These are phyloP conservation scores for Gastracanthus pulcherrimus DNA, from an alignment of 2,888 invertebrate genomes.

Conservation along the genomic window DNA sequence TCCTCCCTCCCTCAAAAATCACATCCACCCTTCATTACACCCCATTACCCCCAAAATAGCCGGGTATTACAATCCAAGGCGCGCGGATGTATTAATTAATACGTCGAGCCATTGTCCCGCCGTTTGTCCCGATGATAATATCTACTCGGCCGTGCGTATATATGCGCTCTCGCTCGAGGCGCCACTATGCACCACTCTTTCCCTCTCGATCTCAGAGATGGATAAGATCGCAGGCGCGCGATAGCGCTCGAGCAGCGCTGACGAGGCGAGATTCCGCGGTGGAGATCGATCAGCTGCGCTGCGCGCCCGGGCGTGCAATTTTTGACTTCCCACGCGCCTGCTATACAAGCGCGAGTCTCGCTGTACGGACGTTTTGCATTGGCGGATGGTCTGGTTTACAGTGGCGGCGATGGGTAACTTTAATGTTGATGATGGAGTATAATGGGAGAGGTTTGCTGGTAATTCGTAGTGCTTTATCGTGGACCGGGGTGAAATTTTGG, in stretches of 20 bases:
- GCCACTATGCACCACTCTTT: conserved; percentile 54
- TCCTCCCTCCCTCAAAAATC: too few species aligned
- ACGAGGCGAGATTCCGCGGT: conserved; percentile 36
- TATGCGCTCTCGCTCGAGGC: conserved; percentile 61
- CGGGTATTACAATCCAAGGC: neutral
- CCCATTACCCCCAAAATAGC: neutral
- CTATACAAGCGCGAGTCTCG: neutral
- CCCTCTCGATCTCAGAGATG: conserved; percentile 3
- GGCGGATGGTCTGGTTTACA: neutral
- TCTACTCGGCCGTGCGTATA: too few species aligned
- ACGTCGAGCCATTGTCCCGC: conserved; percentile 65
- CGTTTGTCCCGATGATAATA: conserved; percentile 62
- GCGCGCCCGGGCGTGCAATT: neutral
- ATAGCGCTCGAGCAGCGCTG: conserved; percentile 29
- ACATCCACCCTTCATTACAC: too few species aligned
- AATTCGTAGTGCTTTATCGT: too few species aligned
- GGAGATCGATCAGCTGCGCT: conserved; percentile 43
- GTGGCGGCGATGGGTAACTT: neutral
- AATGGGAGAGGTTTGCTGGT: too few species aligned
- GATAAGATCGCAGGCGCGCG: conserved; percentile 19
- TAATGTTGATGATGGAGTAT: too few species aligned
- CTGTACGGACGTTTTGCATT: neutral
- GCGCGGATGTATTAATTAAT: conserved; percentile 67
- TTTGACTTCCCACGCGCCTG: conserved; percentile 33
- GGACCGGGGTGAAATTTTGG: too few species aligned